Conservation (phyloP, 2,888 invertebrate species). For the Entomobrya multifasciata region DNA sequence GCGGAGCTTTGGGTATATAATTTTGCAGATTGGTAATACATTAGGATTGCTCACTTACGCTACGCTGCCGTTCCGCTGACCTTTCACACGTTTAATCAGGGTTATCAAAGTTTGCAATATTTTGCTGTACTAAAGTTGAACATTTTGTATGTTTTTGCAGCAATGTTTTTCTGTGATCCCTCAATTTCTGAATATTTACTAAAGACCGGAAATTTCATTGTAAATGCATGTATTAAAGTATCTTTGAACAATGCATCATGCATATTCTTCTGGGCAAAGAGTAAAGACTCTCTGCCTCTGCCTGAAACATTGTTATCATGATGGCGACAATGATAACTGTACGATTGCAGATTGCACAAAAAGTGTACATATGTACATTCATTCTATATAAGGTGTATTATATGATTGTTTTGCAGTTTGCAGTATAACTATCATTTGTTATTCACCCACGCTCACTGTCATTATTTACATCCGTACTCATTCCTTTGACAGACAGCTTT, state of each 20-base stretch:
- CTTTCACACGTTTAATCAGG: constrained; percentile 74
- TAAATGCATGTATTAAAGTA: not conserved
- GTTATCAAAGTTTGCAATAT: constrained; percentile 50
- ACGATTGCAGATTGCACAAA: too few relatives aligned
- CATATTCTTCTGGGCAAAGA: not conserved
- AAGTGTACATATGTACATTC: too few relatives aligned
- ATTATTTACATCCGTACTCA: constrained; percentile 65
- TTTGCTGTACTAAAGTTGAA: constrained; percentile 8
- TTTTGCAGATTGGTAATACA: too few relatives aligned
- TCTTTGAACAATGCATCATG: too few relatives aligned
- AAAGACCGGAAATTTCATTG: constrained; percentile 56
- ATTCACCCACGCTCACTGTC: constrained; percentile 11
- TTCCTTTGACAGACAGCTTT: constrained; percentile 26
- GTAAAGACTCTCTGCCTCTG: not conserved
- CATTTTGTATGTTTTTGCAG: constrained; percentile 2
- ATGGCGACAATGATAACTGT: not conserved
- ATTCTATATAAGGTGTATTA: too few relatives aligned
- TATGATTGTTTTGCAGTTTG: constrained; percentile 22
- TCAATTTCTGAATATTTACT: constrained; percentile 29
- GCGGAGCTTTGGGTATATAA: too few relatives aligned
- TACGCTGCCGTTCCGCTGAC: constrained; percentile 64
- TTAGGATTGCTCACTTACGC: constrained; percentile 68
- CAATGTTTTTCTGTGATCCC: constrained; percentile 15
- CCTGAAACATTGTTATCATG: not conserved
- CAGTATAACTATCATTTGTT: constrained; percentile 12